Percentiles rank a stretch among this genome's conserved stretches.
phyloP scores from a whole-genome alignment of 2,888 invertebrate species.

The Lymantria dispar region DNA sequence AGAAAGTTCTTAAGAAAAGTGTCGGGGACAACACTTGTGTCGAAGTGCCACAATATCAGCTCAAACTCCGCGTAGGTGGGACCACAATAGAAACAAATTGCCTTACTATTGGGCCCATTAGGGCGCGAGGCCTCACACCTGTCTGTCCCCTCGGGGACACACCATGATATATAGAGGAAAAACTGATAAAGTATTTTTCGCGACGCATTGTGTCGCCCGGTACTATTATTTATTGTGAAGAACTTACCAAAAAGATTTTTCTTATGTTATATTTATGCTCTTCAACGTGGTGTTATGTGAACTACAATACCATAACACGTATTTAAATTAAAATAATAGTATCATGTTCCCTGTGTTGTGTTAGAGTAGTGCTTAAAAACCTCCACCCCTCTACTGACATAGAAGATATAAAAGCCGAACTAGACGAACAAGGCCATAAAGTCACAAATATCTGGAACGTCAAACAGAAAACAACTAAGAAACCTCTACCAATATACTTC shows the following conservation, averaged over 20 bases:
- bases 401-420: too few species aligned
- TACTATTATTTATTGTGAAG: slow-evolving; percentile 20
- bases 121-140: slow-evolving; percentile 8
- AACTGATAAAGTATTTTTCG: slow-evolving; percentile 14
- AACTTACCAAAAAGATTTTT: neutral
- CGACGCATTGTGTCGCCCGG: slow-evolving; percentile 6
- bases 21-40: slow-evolving; percentile 8
- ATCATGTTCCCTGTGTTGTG: too few species aligned
- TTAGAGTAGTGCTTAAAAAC: too few species aligned
- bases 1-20: neutral
- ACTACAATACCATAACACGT: too few species aligned
- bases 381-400: too few species aligned
- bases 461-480: too few species aligned
- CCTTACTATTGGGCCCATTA: slow-evolving; percentile 22
- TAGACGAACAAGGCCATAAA: too few species aligned
- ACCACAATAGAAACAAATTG: slow-evolving; percentile 31
- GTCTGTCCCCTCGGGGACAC: slow-evolving; percentile 10
- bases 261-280: too few species aligned
- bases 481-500: too few species aligned
- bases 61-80: neutral
- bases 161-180: slow-evolving; percentile 25
- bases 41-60: slow-evolving; percentile 2
- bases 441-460: too few species aligned
- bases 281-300: neutral
- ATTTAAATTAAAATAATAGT: too few species aligned